phyloP scores from a whole-genome alignment of 2,113 vertebrate species.

The Myodes glareolus region DNA sequence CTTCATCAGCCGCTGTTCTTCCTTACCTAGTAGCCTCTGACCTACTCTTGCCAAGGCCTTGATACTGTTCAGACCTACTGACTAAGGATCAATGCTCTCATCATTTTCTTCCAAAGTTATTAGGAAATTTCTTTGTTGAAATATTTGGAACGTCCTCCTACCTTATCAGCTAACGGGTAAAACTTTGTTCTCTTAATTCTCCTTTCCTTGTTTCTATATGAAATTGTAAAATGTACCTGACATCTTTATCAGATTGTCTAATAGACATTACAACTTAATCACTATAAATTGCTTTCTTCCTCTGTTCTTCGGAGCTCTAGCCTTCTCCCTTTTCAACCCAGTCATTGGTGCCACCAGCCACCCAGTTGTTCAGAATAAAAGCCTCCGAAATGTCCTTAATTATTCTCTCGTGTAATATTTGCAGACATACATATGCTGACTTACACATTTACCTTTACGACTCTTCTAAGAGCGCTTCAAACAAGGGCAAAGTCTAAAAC shows the following conservation, averaged over 20 bases:
- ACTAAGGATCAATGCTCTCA: neutral
- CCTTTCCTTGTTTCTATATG: neutral
- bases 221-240: neutral
- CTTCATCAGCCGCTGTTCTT: neutral
- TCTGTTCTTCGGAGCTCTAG: neutral
- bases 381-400: neutral
- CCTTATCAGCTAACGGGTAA: neutral
- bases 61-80: neutral
- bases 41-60: neutral
- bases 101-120: neutral
- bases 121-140: neutral
- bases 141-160: neutral
- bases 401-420: too few relatives aligned
- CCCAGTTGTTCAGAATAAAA: neutral
- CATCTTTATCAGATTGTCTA: neutral
- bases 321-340: neutral
- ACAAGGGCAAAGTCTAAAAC: neutral
- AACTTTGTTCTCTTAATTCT: neutral
- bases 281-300: neutral
- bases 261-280: neutral
- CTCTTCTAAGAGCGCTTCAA: neutral
- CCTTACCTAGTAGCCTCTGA: neutral
- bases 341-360: too few relatives aligned
- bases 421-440: neutral
- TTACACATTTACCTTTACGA: neutral